Base-by-base conservation (phyloP, 2,113 vertebrate species). In the Chionodraco myersi region DNA sequence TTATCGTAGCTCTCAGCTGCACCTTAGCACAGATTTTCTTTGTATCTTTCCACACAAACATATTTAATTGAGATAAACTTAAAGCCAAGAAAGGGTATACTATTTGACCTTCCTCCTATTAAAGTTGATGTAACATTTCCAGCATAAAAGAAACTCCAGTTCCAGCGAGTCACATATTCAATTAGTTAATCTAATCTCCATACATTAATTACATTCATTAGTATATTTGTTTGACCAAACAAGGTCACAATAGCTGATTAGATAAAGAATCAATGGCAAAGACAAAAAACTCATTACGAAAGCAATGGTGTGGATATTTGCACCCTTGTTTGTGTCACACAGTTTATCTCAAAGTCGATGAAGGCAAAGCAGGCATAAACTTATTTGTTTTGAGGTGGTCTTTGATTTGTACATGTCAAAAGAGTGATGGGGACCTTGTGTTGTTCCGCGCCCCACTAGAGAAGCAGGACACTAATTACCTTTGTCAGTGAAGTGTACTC, bases 401-500 rank as follows among this genome's bases (percentile, higher is more conserved):
- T 91, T 90, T 92, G 88, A 92, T 93, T 95, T 93, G 89, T 87
- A 77, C 62, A 51, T 91, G 92, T 88, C 89, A 91, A 77, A 89
- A 83, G 83, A 89, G 86, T 86, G 56, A 77, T 63, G 77, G 70
- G 91, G 94, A 95, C 93, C 94, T 95, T 93, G 92, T 66, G 6
- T 81, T 80, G 80, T 85, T 86, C 73, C 88, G 83, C 87, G 84
- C 80, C 87, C 90, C 82, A 85, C 87, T 88, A 78, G 83, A 78
- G 88, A 87, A 83, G 74, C 69, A 85, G 80, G 85, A 91, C 79
- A 86, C 88, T 94, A 95, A 95, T 94, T 95, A 91, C 81, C 85
- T 92, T 92, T 92, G 93, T 93, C 93, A 94, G 85, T 93, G 83
- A 93, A 92, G 92, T 93, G 92, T 92, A 91, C 88, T 92, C 92